phyloP scores from a whole-genome alignment of 1,140 invertebrate genomes.

The Andricus grossulariae region DNA sequence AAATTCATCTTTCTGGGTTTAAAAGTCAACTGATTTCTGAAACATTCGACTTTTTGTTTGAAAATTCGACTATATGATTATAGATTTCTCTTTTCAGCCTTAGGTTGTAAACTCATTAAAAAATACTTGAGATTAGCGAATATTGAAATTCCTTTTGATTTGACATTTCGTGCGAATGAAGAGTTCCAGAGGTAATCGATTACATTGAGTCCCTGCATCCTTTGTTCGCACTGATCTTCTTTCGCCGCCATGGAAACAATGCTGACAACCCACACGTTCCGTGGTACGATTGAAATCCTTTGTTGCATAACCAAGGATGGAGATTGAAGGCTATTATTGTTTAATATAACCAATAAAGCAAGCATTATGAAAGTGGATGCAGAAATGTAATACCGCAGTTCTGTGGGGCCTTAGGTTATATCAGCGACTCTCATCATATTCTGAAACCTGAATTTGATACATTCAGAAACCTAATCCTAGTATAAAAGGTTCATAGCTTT shows the following conservation, averaged over 20 bases:
- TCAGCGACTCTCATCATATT: conserved; percentile 26
- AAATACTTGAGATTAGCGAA: background rate
- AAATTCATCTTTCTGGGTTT: no score
- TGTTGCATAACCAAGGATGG: conserved; percentile 30
- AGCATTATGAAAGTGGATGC: conserved; percentile 31
- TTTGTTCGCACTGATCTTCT: conserved; percentile 31
- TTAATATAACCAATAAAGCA: conserved; percentile 38
- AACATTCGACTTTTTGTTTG: no score
- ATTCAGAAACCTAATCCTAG: conserved; percentile 20
- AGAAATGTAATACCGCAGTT: conserved; percentile 30
- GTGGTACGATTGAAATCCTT: conserved; percentile 32
- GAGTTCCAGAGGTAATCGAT: conserved; percentile 21
- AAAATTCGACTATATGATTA: no score
- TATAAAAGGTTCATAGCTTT: conserved; percentile 22
- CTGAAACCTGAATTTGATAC: conserved; percentile 19
- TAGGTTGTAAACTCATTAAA: no score
- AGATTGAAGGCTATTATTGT: conserved; percentile 39
- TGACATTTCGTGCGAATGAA: background rate
- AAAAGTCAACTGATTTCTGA: no score
- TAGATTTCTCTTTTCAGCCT: no score
- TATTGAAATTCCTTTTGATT: background rate
- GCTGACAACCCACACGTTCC: conserved; percentile 33
- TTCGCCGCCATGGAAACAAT: conserved; percentile 31
- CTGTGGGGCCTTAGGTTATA: conserved; percentile 27
- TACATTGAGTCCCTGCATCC: background rate